Conservation (phyloP, 35 echinoderm and acorn worm genomes). For the Heliocidaris erythrogramma region DNA sequence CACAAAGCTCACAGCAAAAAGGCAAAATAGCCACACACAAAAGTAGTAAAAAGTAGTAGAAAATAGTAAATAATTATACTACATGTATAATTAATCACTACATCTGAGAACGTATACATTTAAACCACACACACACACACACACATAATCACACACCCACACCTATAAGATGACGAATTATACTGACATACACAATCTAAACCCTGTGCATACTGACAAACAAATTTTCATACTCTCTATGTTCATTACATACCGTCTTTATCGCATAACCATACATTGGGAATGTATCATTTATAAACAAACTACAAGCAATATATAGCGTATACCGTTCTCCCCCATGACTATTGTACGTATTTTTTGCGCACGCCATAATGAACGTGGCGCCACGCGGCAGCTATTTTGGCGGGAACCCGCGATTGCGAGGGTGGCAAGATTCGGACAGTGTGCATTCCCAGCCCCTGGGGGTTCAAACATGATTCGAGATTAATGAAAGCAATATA, state of each 20-base stretch:
- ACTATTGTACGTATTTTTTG: background rate
- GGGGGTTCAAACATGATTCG: constrained; percentile 1
- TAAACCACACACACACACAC: too few relatives aligned
- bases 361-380: background rate
- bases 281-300: background rate
- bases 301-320: background rate
- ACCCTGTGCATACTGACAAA: too few relatives aligned
- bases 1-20: too few relatives aligned
- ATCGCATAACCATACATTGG: background rate
- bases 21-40: too few relatives aligned
- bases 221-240: too few relatives aligned
- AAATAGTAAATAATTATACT: too few relatives aligned
- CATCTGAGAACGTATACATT: too few relatives aligned
- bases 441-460: background rate
- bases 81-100: too few relatives aligned
- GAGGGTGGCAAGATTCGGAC: constrained; percentile 15
- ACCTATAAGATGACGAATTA: too few relatives aligned
- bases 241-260: background rate
- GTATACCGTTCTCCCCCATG: background rate
- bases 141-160: too few relatives aligned
- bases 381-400: background rate
- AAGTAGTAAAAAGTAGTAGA: too few relatives aligned
- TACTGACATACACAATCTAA: too few relatives aligned
- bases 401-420: constrained; percentile 7
- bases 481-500: constrained; percentile 12